Base-by-base conservation (phyloP, 1,140 invertebrate genomes). In the Episyrphus balteatus region DNA sequence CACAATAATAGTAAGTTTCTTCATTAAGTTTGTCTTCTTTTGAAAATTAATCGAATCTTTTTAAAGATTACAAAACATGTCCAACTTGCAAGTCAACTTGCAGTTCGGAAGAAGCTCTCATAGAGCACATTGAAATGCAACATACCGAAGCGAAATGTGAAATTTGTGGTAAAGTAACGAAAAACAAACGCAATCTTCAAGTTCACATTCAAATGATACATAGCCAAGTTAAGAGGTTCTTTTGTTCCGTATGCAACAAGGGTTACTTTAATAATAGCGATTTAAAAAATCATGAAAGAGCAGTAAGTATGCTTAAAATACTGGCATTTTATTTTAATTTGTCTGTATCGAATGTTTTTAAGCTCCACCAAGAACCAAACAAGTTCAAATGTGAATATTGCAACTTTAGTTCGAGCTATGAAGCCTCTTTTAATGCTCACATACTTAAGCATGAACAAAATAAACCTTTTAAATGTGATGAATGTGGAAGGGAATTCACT, bases 211-310 rank as follows among this genome's bases (percentile, higher is more conserved):
- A 57, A 45, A 56, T 57, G 1, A 57, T 66, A 8, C 63, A 66
- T 41, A 56, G 54, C 6, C 54, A 56, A n/a, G 55, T 54, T 17
- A 63, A 63, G 19, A 59, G 63, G 2, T 66, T 62, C 42, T 33
- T 50, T 19, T 66, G 63, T 44, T 34, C 36, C n/a, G 47, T 55
- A 11, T 66, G 63, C 13, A 13, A 66, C 2, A 66, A 66, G 21
- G 63, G 63, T 2, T 66, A 62, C 39, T 66, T 55, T 46, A 55
- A 66, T 50, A 61, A 58, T 8, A 62, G 62, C 32, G 62, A 66
- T 54, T 54, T 53, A 50, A 56, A 62, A 32, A 49, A 51, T 1
- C 61, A 66, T 44, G 54, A 61, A 37, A 53, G 40, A 47, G 59
- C 61, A 44, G 14, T 14, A 10, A 3, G 40, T 8, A 14, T 34